These are phyloP conservation scores for Orestias chungarensis DNA, from an alignment of 2,797 vertebrate species.

Conservation along the genomic window DNA sequence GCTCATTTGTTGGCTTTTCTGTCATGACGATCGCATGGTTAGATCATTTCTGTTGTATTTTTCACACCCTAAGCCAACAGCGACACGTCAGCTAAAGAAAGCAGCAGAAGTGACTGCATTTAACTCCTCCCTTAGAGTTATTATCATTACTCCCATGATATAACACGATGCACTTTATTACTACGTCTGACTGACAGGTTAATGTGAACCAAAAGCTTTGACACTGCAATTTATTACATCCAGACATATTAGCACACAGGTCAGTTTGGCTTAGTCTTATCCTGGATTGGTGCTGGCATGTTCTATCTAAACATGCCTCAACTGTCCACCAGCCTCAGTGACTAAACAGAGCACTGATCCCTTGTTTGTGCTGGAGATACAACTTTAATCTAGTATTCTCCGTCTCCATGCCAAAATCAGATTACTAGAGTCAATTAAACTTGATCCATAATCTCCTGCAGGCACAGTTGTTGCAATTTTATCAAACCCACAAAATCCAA, in stretches of 20 bases:
- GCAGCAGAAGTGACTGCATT: slow-evolving; percentile 39
- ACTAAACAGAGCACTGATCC: slow-evolving; percentile 63
- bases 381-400: slow-evolving; percentile 71
- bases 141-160: slow-evolving; percentile 58
- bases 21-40: slow-evolving; percentile 61
- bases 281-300: slow-evolving; percentile 63
- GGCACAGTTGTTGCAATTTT: slow-evolving; percentile 56
- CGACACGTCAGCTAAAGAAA: slow-evolving; percentile 38
- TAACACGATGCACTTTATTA: slow-evolving; percentile 69
- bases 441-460: slow-evolving; percentile 67
- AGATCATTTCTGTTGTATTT: slow-evolving; percentile 38
- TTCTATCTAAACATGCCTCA: slow-evolving; percentile 58
- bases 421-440: slow-evolving; percentile 75
- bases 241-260: slow-evolving; percentile 46
- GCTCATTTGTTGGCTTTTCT: slow-evolving; percentile 51
- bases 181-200: slow-evolving; percentile 35
- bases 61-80: slow-evolving; percentile 30
- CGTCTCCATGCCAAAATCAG: slow-evolving; percentile 64
- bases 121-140: slow-evolving; percentile 49
- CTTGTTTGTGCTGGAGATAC: slow-evolving; percentile 67
- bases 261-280: slow-evolving; percentile 44
- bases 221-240: slow-evolving; percentile 65
- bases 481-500: slow-evolving; percentile 50
- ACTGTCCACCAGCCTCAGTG: slow-evolving; percentile 48
- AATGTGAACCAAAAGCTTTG: slow-evolving; percentile 34